Percentiles rank a stretch among this genome's conserved stretches.
Conservation (phyloP, 2,113 vertebrate species). For the Aptenodytes forsteri region DNA sequence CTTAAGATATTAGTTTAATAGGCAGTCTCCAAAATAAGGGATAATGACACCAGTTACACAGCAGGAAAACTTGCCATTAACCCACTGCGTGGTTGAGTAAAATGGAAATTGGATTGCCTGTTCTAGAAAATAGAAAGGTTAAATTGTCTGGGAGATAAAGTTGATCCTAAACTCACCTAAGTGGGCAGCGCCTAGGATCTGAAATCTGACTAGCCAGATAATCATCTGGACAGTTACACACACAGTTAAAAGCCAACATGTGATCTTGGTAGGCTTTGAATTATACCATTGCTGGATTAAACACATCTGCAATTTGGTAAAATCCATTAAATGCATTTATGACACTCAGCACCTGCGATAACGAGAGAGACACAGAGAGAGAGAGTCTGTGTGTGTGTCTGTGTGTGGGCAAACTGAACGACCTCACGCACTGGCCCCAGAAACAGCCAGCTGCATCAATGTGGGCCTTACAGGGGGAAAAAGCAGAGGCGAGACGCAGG, state of each 20-base stretch:
- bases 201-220: conserved; percentile 15
- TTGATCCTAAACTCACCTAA: conserved; percentile 7
- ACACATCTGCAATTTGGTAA: neutral
- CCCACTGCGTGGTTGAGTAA: neutral
- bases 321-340: neutral
- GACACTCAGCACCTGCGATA: neutral
- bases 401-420: neutral
- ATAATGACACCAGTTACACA: neutral
- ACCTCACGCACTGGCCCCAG: neutral
- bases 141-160: conserved; percentile 21
- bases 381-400: accelerated
- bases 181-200: neutral
- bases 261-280: neutral
- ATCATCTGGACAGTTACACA: neutral
- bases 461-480: neutral
- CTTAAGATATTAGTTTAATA: neutral
- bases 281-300: neutral
- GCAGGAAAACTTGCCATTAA: neutral
- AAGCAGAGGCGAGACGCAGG: neutral
- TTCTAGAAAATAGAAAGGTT: conserved; percentile 1
- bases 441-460: neutral
- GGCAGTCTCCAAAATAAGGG: neutral
- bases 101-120: neutral
- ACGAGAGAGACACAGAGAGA: neutral
- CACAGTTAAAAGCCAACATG: neutral